These are phyloP conservation scores for Meloidogyne chitwoodi DNA, from an alignment of 1,140 invertebrate species.

Conservation along the genomic window DNA sequence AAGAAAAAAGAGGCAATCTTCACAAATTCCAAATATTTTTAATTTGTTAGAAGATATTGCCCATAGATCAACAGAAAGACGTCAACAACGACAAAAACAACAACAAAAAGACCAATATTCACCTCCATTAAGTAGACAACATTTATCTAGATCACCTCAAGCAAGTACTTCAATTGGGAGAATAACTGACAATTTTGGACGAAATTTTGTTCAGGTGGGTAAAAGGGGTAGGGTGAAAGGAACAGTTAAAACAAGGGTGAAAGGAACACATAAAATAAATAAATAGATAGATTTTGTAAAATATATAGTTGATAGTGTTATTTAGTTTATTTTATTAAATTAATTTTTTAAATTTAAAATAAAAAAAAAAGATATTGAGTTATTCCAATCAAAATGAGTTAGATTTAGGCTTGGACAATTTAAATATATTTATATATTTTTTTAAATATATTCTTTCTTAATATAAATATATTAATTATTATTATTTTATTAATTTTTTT, in stretches of 20 bases:
- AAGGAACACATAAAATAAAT: not conserved
- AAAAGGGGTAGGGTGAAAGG: not conserved
- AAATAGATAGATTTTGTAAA: too few relatives aligned
- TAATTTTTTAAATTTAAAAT: too few relatives aligned
- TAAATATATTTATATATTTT: too few relatives aligned
- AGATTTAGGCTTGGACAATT: too few relatives aligned
- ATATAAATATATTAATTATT: too few relatives aligned
- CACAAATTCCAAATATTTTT: conserved; percentile 5
- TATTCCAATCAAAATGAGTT: too few relatives aligned
- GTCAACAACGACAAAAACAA: not conserved
- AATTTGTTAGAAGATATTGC: conserved; percentile 3
- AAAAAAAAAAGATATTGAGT: too few relatives aligned
- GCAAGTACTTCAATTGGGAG: conserved; percentile 21
- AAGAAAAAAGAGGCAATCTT: conserved; percentile 2
- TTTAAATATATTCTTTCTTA: too few relatives aligned
- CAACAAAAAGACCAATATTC: not conserved
- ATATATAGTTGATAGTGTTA: too few relatives aligned
- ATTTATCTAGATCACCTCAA: conserved; percentile 2
- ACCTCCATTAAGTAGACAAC: conserved; percentile 4
- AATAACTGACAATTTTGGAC: conserved; percentile 38
- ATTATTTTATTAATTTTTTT: too few relatives aligned
- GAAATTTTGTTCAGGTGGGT: conserved; percentile 37
- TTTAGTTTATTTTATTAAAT: too few relatives aligned
- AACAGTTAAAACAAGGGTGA: not conserved
- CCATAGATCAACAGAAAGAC: conserved; percentile 3